Conservation (phyloP, 2,797 vertebrate genomes). For the Decapterus maruadsi region DNA sequence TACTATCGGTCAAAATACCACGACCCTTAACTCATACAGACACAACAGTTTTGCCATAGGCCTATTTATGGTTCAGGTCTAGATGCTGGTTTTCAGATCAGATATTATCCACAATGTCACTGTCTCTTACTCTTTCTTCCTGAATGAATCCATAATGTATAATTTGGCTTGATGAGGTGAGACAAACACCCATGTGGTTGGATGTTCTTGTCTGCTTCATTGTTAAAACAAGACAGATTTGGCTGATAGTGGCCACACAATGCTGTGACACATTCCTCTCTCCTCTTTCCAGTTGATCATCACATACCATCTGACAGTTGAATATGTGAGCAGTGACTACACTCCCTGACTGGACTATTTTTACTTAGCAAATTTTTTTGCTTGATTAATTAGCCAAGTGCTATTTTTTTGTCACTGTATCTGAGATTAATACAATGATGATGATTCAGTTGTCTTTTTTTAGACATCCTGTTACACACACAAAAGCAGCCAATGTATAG, state of each 20-base stretch:
- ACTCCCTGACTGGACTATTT: slow-evolving; percentile 35
- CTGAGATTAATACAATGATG: background rate
- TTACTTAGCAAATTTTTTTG: slow-evolving; percentile 17
- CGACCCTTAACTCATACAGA: background rate
- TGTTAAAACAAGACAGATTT: slow-evolving; percentile 26
- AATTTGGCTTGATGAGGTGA: background rate
- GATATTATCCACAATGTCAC: background rate
- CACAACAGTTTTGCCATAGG: background rate
- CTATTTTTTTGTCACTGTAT: background rate
- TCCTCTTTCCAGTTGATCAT: slow-evolving; percentile 19
- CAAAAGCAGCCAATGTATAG: background rate
- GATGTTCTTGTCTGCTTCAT: background rate
- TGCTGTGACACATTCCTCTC: slow-evolving; percentile 32
- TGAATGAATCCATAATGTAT: background rate
- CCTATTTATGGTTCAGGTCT: background rate
- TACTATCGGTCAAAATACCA: background rate
- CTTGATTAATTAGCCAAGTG: slow-evolving; percentile 8
- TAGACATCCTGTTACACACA: background rate
- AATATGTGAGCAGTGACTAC: slow-evolving; percentile 28
- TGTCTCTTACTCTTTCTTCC: background rate
- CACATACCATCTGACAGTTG: slow-evolving; percentile 47
- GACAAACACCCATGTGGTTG: background rate
- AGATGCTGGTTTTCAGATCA: background rate
- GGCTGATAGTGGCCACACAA: slow-evolving; percentile 20
- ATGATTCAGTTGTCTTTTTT: background rate